Base-by-base conservation (phyloP, 2,888 invertebrate species). In the Polydrusus cervinus region DNA sequence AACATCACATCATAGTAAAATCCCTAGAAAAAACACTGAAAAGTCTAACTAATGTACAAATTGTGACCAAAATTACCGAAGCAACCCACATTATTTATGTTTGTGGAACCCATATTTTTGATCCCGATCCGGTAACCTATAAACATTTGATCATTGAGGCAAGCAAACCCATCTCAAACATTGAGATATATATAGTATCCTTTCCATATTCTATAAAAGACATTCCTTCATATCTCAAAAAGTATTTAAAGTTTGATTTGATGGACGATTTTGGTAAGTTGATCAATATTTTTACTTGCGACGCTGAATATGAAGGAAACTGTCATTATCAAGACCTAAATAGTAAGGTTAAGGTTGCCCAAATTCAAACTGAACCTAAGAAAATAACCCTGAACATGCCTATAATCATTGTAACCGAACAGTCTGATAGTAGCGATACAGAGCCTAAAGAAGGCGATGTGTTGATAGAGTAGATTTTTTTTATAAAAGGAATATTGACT, bases 21-120 rank as follows among this genome's bases (percentile, higher is more conserved):
- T 61, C 78, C 1, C 71, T 83, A 8, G 81, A 79, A n/a, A 77
- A 79, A 60, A 57, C 79, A 6, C 68, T 83, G 18, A 78, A 81
- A 75, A 70, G 74, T 53, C 55, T 80, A 20, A 78, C 78, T 16
- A 78, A 74, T 11, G 73, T 79, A 8, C 78, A 80, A 47, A 70
- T 79, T 14, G 77, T 82, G 0, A 74, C 78, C 30, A 80, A 82
- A 68, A 73, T 78, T 25, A 62, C 75, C 3, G 80, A 82, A 16
- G 81, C 83, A 0, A 77, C 80, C 3, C 78, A 81, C 43, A 78
- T 83, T 14, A 53, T 83, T 20, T 83, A 82, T 53, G 73, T 82
- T 51, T 72, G 72, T 18, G 77, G 77, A n/a, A 76, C 81, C 0
- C 80, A 78, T 30, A 55, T 71, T 20, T 75, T 71, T 53, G 77